A percentile compares a stretch with the other conserved stretches of the same genome.
Evolutionary conservation across 2,113 vertebrate species (phyloP).

Genomic region (Stegostoma tigrinum): DNA sequence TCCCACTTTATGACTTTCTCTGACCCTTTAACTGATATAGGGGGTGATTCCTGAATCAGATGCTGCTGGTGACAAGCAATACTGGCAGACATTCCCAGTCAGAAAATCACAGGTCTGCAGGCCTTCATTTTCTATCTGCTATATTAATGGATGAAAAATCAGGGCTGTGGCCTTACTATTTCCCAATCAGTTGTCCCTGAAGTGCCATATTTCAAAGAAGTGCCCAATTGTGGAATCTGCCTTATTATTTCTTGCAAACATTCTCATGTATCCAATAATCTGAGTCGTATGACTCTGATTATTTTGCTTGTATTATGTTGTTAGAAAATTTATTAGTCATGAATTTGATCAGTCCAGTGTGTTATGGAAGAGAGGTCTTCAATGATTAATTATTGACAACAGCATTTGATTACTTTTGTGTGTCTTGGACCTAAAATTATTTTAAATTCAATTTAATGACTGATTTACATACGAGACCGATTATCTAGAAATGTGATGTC

Average conservation of each 20-base stretch:
- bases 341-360: neutral
- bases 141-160: neutral
- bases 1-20: neutral
- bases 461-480: constrained; percentile 5
- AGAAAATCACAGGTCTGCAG: neutral
- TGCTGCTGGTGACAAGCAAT: neutral
- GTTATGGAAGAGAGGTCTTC: neutral
- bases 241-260: neutral
- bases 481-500: neutral
- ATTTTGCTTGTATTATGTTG: neutral
- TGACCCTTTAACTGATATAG: neutral
- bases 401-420: neutral
- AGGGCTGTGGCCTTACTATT: neutral
- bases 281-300: neutral
- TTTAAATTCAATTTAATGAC: neutral
- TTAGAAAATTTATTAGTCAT: neutral
- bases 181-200: neutral
- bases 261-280: neutral
- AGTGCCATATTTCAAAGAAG: neutral
- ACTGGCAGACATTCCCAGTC: neutral
- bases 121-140: neutral
- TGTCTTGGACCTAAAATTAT: neutral
- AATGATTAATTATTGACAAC: constrained; percentile 13
- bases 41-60: neutral
- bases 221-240: neutral